Conservation (phyloP, 2,113 vertebrate genomes). For the Scortum barcoo region DNA sequence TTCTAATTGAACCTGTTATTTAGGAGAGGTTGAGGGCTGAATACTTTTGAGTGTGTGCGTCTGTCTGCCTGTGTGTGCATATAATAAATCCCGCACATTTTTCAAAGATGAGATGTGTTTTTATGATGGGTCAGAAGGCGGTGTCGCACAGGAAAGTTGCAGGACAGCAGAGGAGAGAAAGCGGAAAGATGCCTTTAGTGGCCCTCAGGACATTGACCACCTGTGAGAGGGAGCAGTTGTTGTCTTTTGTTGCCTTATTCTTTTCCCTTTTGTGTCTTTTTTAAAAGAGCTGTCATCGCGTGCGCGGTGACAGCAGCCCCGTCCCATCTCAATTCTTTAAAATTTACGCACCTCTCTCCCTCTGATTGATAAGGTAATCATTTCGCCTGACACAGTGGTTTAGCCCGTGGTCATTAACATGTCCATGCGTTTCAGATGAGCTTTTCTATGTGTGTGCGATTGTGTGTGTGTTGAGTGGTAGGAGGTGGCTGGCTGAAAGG, state of each 20-base stretch:
- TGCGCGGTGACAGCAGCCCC: conserved; percentile 17
- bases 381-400: conserved; percentile 47
- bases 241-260: conserved; percentile 23
- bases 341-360: conserved; percentile 20
- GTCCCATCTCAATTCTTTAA: neutral
- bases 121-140: conserved; percentile 57
- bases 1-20: conserved; percentile 87
- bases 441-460: conserved; percentile 21
- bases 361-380: conserved; percentile 47
- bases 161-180: conserved; percentile 18
- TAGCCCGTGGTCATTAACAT: conserved; percentile 51
- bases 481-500: conserved; percentile 17
- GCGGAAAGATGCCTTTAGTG: conserved; percentile 3
- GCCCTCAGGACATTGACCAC: conserved; percentile 46
- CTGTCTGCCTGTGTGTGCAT: conserved; percentile 37
- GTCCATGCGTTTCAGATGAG: conserved; percentile 38
- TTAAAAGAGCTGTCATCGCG: conserved; percentile 40
- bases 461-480: conserved; percentile 27
- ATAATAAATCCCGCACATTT: conserved; percentile 79
- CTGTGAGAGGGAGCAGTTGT: conserved; percentile 39
- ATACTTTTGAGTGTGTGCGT: conserved; percentile 51
- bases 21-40: conserved; percentile 67
- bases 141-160: conserved; percentile 50
- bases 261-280: conserved; percentile 43
- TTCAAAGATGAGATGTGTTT: conserved; percentile 74